Evolutionary conservation across 2,888 invertebrate species (phyloP), one percentile per base, ranked within the genome.

Genomic region (Ditula angustiorana): DNA sequence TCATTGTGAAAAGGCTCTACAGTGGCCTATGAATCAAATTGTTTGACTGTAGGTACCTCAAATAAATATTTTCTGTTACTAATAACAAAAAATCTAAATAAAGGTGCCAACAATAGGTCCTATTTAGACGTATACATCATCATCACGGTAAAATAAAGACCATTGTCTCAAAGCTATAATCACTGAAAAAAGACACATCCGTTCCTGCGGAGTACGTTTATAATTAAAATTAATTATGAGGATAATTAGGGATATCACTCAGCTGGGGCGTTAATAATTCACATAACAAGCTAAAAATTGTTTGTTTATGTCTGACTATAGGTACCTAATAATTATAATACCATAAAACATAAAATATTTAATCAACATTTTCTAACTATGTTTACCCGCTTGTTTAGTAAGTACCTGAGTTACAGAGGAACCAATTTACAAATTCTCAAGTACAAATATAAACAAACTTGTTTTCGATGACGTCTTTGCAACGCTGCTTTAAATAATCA

Each of bases 91-190:
- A n/a, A n/a, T n/a, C n/a, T n/a, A n/a, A n/a, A n/a, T n/a, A n/a
- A n/a, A 13, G 13, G 35, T 13, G 35, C 19, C 19, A 19, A 41
- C 41, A 41, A 41, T 41, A 41, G 19, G 3, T 41, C 10, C 5
- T 37, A 37, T 37, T 37, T 37, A 35, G 5, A 13, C 13, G 35
- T 35, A 35, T 35, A 35, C 5, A 13, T 13, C 2, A 19, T 41
- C 19, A 3, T 10, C 5, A 8, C 37, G 5, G 46, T 30, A 41
- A 23, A 47, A 50, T 41, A 57, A 61, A 55, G n/a, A 16, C 13
- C 47, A 61, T 61, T 62, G 62, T 55, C 16, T 47, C 16, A 30
- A 19, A 56, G 10, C 49, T 56, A 56, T 26, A 46, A 46, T 16
- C 55, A 5, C 41, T 30, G 30, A 41, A 62, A 49, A 47, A 30